Evolutionary conservation across 2,797 vertebrate genomes (phyloP).

Genomic region (Harpagifer antarcticus): DNA sequence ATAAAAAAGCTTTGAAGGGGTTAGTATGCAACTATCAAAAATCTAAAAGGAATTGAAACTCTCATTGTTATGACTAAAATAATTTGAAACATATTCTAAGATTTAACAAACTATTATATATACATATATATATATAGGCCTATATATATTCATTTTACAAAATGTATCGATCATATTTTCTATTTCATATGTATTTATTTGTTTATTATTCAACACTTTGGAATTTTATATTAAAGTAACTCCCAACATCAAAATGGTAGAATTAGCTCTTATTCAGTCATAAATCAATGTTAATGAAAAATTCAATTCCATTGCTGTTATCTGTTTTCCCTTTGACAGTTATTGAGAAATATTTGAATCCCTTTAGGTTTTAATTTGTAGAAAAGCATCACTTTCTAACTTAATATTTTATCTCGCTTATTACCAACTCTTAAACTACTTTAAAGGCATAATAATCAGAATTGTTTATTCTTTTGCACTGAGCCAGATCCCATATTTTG

Average conservation of each 20-base stretch:
- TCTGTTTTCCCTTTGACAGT: slow-evolving; percentile 50
- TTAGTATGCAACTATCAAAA: background rate
- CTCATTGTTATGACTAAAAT: background rate
- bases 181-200: background rate
- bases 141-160: background rate
- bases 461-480: slow-evolving; percentile 47
- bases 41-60: background rate
- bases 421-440: slow-evolving; percentile 59
- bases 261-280: background rate
- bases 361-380: slow-evolving; percentile 20
- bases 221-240: background rate
- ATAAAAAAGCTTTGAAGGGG: background rate
- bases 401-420: slow-evolving; percentile 34
- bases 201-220: background rate
- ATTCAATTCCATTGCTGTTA: slow-evolving; percentile 36
- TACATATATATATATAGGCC: no score
- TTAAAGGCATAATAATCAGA: slow-evolving; percentile 38
- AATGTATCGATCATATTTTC: background rate
- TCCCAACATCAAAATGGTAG: background rate
- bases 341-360: slow-evolving; percentile 46
- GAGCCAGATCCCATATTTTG: slow-evolving; percentile 28
- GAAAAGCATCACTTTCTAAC: slow-evolving; percentile 29
- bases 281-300: slow-evolving; percentile 38
- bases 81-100: no score
- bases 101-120: no score